phyloP scores from a whole-genome alignment of 2,797 vertebrate species.

The Thalassophryne amazonica region DNA sequence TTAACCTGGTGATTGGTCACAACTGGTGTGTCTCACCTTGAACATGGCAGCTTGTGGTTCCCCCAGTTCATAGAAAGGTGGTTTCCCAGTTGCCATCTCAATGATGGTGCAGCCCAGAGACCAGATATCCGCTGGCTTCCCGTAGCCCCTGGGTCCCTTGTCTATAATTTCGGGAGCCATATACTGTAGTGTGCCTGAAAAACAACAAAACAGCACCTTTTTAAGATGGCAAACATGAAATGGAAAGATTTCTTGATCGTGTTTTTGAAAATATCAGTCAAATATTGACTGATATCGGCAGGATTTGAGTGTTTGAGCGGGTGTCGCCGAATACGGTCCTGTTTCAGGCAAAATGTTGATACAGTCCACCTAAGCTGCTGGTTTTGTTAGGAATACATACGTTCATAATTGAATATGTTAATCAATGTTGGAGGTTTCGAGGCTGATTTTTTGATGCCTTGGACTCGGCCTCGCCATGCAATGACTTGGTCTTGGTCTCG shows the following conservation, averaged over 20 bases:
- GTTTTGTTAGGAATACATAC: no score
- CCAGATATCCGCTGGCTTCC: slow-evolving; percentile 98
- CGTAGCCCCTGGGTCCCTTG: slow-evolving; percentile 94
- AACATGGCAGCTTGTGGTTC: slow-evolving; percentile 99
- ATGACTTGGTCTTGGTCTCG: no score
- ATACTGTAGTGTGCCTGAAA: slow-evolving; percentile 93
- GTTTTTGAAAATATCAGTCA: no score
- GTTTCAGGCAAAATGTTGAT: no score
- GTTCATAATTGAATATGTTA: no score
- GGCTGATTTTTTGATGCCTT: no score
- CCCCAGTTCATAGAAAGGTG: slow-evolving; percentile 95
- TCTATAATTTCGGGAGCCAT: slow-evolving; percentile 99
- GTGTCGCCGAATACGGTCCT: no score
- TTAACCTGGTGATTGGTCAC: neutral
- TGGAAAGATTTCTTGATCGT: neutral
- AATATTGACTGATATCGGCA: no score
- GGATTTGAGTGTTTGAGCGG: no score
- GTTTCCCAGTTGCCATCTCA: slow-evolving; percentile 97
- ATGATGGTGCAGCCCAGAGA: slow-evolving; percentile 97
- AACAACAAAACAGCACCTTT: slow-evolving; percentile 10
- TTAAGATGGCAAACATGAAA: neutral
- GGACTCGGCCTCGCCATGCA: no score
- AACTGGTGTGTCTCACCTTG: slow-evolving; percentile 81
- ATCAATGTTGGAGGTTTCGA: no score
- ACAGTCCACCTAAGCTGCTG: no score